phyloP scores from a whole-genome alignment of 2,888 invertebrate genomes.

The Cyclophora punctaria region DNA sequence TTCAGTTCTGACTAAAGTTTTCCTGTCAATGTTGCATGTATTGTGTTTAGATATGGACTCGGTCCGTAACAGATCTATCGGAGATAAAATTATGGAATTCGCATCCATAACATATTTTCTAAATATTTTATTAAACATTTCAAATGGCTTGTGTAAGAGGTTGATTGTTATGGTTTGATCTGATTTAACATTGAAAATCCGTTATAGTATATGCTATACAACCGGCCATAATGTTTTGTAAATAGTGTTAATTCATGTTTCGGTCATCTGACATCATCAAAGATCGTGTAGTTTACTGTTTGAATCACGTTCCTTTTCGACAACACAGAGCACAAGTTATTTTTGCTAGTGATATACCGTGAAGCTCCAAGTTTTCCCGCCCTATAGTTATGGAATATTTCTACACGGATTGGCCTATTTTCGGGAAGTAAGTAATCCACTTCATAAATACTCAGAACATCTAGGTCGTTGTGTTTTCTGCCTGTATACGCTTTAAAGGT shows the following conservation, averaged over 20 bases:
- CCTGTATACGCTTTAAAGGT: constrained; percentile 14
- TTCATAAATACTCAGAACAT: constrained; percentile 15
- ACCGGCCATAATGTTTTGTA: constrained; percentile 16
- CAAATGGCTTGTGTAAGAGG: too few species aligned
- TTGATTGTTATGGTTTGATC: too few species aligned
- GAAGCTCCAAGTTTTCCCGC: constrained; percentile 1
- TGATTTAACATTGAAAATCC: too few species aligned
- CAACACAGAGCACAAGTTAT: constrained; percentile 13
- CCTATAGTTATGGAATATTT: constrained; percentile 29
- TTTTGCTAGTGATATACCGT: constrained; percentile 3
- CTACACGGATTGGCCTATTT: constrained; percentile 27
- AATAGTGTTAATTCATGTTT: constrained; percentile 46
- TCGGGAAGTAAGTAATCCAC: constrained; percentile 13
- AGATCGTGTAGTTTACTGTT: constrained; percentile 53
- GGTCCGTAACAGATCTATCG: too few species aligned
- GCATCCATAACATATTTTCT: too few species aligned
- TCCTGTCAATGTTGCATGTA: constrained; percentile 32
- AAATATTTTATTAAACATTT: too few species aligned
- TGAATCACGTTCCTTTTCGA: constrained; percentile 39
- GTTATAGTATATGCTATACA: too few species aligned
- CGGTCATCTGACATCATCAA: constrained; percentile 57
- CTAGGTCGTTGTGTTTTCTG: constrained; percentile 17
- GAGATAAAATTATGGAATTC: too few species aligned
- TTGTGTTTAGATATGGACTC: constrained; percentile 6
- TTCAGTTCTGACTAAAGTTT: constrained; percentile 44